Base-by-base conservation (phyloP, 2,888 invertebrate genomes). In the Leptopilina drosophilae region DNA sequence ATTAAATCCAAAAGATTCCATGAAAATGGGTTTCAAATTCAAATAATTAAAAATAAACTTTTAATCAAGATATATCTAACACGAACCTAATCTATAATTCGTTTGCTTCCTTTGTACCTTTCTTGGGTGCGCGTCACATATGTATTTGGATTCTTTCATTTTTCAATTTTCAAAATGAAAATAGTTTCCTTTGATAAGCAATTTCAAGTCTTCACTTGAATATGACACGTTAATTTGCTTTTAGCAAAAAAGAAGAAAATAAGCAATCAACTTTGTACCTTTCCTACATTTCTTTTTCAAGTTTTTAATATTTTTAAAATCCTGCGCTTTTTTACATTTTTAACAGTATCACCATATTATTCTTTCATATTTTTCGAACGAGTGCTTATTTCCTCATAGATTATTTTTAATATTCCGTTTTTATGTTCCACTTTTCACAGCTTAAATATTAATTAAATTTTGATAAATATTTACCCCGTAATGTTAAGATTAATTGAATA, bases 171-270 rank as follows among this genome's bases (percentile, higher is more conserved):
- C n/a, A 15, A 15, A 20, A 62, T 9, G 6, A 20, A 62, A 15
- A 49, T 49, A 49, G 49, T 49, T 62, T 15, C 20, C 62, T 15
- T 62, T 62, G 62, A 62, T 9, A 62, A 3, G 5, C 15, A 62
- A 62, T 62, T 62, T 62, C 15, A 9, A 6, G 62, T 62, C 20
- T 62, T 20, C 62, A 62, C 62, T 6, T 62, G 62, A 62, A 62
- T 62, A 62, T 62, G 62, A 62, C 62, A 62, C 15, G 9, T 62
- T 62, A 62, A 62, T 62, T 62, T 62, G 20, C 62, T 15, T 62
- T 62, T 8, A 49, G 20, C 20, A 20, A 20, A 20, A 62, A 62
- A 62, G n/a, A n/a, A 59, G n/a, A 59, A n/a, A 59, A 59, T 62
- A 62, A 9, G 15, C 62, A 15, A 62, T 62, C 62, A 15, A 62